Base-by-base conservation (phyloP, 2,797 vertebrate species). In the Cottoperca gobio region DNA sequence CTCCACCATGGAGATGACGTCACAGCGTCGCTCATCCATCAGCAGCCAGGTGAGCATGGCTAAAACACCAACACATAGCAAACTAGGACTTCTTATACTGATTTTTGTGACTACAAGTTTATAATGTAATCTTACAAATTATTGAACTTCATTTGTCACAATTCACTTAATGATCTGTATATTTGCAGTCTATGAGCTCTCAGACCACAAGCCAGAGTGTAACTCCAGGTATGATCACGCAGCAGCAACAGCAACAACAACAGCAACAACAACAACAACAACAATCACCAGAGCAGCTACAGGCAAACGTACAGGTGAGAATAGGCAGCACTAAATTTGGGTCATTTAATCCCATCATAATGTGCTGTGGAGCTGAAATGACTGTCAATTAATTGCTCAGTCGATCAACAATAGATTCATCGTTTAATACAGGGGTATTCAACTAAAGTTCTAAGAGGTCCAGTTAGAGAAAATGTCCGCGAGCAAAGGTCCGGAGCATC, bases 231-330 rank as follows among this genome's bases (percentile, higher is more conserved):
- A 87, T 96, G 73, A 95, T 96, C 87, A 94, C 94, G 0, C 85
- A 82, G 0, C 82, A 80, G 0, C 87, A 76, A 0, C 85, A 82
- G 0, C 85, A 79, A 0, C 86, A 85, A 0, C 87, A 78, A 0
- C 86, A 76, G 0, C 86, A 85, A 0, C 85, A 79, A 1, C 88
- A 85, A 0, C 88, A 81, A 0, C 88, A 78, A 0, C 87, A 82
- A 1, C 87, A 83, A 0, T 87, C 82, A 37, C 59, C 70, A 40
- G 92, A 92, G 78, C 95, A 96, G 78, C 87, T 96, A 73, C 97
- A 96, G 86, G 91, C 96, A 88, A 95, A 95, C 57, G 94, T 97
- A 67, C 96, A 97, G 96, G 97, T 98, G 91, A 92, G 78, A 52
- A 26, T 10, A n/a, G 12, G 12, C n/a, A 28, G 1, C 2, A 9